phyloP scores from a whole-genome alignment of 2,113 vertebrate genomes.

The Trematomus loennbergii region DNA sequence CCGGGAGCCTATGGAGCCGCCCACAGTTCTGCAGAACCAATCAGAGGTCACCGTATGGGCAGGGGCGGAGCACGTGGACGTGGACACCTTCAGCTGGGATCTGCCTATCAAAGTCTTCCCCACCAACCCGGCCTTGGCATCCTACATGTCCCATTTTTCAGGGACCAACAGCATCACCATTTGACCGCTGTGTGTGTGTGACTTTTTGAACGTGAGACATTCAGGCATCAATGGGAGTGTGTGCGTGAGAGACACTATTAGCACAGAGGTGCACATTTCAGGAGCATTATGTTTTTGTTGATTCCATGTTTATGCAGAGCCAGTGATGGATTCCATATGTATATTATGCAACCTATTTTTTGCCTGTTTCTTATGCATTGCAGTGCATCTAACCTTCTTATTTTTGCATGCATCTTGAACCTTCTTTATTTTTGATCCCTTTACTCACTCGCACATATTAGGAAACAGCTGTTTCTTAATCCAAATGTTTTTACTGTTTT shows the following conservation, averaged over 20 bases:
- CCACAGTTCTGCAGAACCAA: constrained; percentile 88
- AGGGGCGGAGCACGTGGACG: constrained; percentile 91
- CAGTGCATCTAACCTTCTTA: too few species aligned
- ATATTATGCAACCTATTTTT: constrained; percentile 25
- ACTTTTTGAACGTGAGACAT: too few species aligned
- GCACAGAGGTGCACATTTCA: constrained; percentile 19
- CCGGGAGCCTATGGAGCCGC: constrained; percentile 85
- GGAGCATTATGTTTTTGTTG: constrained; percentile 7
- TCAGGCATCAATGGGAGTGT: not conserved
- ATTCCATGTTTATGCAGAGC: constrained; percentile 31
- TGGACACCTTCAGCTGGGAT: constrained; percentile 99
- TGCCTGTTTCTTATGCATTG: constrained; percentile 15
- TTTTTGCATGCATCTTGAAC: constrained; percentile 15
- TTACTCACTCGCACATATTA: constrained; percentile 11
- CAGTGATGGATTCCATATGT: constrained; percentile 14
- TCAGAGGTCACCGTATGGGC: constrained; percentile 90
- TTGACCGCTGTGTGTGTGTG: constrained; percentile 71
- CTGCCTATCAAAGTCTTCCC: constrained; percentile 96
- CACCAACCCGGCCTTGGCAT: constrained; percentile 93
- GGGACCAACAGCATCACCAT: constrained; percentile 93
- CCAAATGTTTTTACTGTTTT: constrained; percentile 22
- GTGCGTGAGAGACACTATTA: not conserved
- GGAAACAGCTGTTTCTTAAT: constrained; percentile 3
- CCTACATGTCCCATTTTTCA: constrained; percentile 92
- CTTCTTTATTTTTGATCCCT: constrained; percentile 7